Percentiles rank a stretch among this genome's conserved stretches.
phyloP scores from a whole-genome alignment of 2,113 vertebrate genomes.

The Morone saxatilis region DNA sequence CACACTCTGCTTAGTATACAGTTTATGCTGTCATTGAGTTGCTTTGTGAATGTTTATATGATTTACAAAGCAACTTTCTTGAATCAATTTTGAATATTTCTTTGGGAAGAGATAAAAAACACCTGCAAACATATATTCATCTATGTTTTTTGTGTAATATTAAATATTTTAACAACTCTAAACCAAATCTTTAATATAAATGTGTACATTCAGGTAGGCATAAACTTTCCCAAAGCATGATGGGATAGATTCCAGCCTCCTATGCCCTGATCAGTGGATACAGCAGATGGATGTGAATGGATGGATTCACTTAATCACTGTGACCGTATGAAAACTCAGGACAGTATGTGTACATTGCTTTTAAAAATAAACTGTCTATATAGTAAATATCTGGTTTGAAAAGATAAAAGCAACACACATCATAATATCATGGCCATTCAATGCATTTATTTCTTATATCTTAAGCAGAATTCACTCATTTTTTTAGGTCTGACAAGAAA shows the following conservation, averaged over 20 bases:
- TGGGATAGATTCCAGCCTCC: neutral
- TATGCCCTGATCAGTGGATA: neutral
- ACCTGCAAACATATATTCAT: neutral
- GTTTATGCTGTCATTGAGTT: neutral
- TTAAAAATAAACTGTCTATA: neutral
- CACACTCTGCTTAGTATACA: neutral
- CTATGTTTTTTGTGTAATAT: neutral
- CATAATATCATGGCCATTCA: constrained; percentile 58
- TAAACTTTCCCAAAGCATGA: neutral
- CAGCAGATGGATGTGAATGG: neutral
- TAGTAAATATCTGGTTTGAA: neutral
- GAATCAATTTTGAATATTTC: neutral
- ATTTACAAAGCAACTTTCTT: neutral
- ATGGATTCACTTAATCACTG: neutral
- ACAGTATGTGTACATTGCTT: neutral
- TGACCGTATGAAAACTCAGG: neutral
- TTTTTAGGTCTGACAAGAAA: constrained; percentile 70
- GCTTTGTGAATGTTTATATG: neutral
- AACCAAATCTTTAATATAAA: neutral
- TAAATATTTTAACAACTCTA: neutral
- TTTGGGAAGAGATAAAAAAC: neutral
- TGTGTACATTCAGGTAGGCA: neutral
- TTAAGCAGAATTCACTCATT: constrained; percentile 51
- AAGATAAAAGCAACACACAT: constrained; percentile 44
- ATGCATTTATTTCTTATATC: constrained; percentile 75